These are phyloP conservation scores for Brenthis daphne DNA, from an alignment of 2,888 invertebrate species.

Conservation along the genomic window DNA sequence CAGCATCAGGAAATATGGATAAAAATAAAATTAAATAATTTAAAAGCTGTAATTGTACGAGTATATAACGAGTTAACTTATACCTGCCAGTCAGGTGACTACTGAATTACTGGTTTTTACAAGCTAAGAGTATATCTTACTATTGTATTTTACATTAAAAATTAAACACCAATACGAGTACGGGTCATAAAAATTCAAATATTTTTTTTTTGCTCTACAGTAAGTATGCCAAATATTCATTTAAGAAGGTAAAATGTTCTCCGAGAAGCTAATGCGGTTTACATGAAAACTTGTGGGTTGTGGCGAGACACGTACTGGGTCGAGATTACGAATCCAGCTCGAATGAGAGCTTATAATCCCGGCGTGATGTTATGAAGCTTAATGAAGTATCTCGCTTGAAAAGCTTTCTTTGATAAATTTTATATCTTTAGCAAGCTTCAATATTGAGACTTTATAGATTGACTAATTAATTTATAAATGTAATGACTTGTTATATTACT, in stretches of 20 bases:
- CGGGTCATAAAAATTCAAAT: background rate
- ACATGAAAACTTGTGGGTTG: constrained; percentile 11
- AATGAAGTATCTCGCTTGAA: constrained; percentile 19
- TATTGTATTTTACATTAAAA: background rate
- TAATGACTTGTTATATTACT: background rate
- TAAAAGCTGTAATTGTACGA: no score
- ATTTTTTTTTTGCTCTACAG: background rate
- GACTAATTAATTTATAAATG: background rate
- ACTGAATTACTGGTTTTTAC: no score
- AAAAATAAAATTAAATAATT: no score
- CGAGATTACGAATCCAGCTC: constrained; percentile 28
- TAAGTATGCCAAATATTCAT: background rate
- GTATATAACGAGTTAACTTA: no score
- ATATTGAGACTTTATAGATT: background rate
- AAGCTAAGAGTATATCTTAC: no score
- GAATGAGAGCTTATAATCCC: constrained; percentile 21
- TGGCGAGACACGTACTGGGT: constrained; percentile 21
- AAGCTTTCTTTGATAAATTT: constrained; percentile 11
- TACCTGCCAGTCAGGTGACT: no score
- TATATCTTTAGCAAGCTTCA: background rate
- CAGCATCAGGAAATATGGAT: no score
- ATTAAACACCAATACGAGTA: no score
- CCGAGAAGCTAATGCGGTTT: constrained; percentile 4
- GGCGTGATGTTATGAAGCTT: constrained; percentile 23
- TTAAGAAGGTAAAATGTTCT: constrained; percentile 9